Conservation (phyloP, 2,113 vertebrate genomes). For the Pipa parva region DNA sequence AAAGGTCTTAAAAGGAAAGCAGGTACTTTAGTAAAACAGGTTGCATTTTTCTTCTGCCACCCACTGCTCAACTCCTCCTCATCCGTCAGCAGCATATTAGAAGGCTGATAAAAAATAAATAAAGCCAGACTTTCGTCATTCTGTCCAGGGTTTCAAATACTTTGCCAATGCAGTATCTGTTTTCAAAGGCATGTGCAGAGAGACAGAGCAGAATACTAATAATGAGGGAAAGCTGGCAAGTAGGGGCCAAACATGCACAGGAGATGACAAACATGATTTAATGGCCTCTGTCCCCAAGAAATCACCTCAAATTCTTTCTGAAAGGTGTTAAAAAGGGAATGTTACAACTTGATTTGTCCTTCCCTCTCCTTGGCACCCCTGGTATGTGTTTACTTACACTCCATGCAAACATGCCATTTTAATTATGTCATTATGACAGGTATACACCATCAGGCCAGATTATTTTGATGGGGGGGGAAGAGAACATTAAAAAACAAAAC, state of each 20-base stretch:
- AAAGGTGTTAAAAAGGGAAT: constrained; percentile 35
- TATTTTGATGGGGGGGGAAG: too few species aligned
- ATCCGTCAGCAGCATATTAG: constrained; percentile 13
- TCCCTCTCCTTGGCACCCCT: constrained; percentile 16
- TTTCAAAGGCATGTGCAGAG: constrained; percentile 37
- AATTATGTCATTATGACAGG: constrained; percentile 3
- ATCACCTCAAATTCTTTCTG: constrained; percentile 22
- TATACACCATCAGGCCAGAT: neutral
- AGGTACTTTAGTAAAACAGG: constrained; percentile 22
- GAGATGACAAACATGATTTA: constrained; percentile 40
- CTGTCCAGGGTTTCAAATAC: constrained; percentile 37
- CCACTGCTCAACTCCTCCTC: neutral
- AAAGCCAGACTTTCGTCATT: constrained; percentile 34
- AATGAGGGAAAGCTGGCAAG: constrained; percentile 19
- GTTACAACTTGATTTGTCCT: constrained; percentile 12
- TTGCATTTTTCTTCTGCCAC: neutral
- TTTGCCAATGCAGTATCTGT: constrained; percentile 43
- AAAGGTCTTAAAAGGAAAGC: constrained; percentile 26
- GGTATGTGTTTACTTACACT: constrained; percentile 3
- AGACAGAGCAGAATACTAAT: constrained; percentile 30
- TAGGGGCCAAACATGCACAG: constrained; percentile 27
- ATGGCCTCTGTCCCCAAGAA: constrained; percentile 30
- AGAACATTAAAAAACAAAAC: too few species aligned
- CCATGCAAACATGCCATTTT: constrained; percentile 21
- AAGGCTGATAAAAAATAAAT: constrained; percentile 33